These are phyloP conservation scores for Pantherophis guttatus DNA, from an alignment of 2,113 vertebrate genomes.

Conservation along the genomic window DNA sequence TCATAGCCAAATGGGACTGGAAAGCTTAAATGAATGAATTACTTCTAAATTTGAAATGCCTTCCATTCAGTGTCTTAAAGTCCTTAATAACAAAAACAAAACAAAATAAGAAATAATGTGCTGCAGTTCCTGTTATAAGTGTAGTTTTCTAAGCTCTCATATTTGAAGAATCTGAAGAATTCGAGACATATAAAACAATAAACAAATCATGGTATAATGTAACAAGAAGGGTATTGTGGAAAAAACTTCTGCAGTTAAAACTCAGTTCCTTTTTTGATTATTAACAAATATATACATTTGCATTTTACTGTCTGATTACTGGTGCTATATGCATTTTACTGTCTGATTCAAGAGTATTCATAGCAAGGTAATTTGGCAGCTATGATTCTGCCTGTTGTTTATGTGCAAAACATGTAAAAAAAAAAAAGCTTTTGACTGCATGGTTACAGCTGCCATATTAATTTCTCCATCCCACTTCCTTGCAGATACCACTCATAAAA, in stretches of 20 bases:
- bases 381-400: neutral
- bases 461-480: neutral
- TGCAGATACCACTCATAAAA: neutral
- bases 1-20: neutral
- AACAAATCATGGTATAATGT: accelerated
- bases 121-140: neutral
- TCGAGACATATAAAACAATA: neutral
- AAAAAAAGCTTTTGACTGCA: neutral
- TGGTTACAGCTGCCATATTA: neutral
- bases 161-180: neutral
- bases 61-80: neutral
- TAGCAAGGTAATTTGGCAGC: neutral
- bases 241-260: neutral
- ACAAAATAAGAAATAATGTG: neutral
- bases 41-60: conserved; percentile 3
- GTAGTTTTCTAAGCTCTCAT: neutral
- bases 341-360: neutral
- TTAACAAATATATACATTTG: neutral
- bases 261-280: neutral
- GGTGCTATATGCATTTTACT: neutral
- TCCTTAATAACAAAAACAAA: neutral
- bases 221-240: neutral
- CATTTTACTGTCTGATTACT: neutral
- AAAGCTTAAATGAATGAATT: conserved; percentile 15
- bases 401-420: neutral